A percentile compares a stretch with the other conserved stretches of the same genome.
These are phyloP conservation scores for Taenaris catops DNA, from an alignment of 2,888 invertebrate genomes.

Conservation along the genomic window DNA sequence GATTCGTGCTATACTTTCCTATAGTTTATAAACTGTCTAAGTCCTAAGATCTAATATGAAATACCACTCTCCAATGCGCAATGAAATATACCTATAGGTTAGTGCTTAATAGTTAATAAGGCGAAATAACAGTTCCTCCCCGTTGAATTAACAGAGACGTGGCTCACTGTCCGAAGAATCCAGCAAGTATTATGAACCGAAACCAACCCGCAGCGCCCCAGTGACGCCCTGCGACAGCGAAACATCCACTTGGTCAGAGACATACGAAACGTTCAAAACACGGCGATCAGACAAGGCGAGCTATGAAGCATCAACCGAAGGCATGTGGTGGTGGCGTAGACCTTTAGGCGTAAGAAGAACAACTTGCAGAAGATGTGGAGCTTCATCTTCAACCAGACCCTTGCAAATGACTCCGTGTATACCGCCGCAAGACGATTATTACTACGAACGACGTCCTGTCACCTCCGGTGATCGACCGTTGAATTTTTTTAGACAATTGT, in stretches of 20 bases:
- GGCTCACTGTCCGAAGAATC: constrained; percentile 57
- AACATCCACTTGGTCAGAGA: constrained; percentile 53
- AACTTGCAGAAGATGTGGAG: constrained; percentile 53
- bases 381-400: constrained; percentile 56
- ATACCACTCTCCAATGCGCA: too few relatives aligned
- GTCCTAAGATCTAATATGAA: too few relatives aligned
- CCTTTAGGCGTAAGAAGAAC: constrained; percentile 48
- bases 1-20: too few relatives aligned
- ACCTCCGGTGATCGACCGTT: constrained; percentile 61
- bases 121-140: too few relatives aligned
- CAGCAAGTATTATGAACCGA: constrained; percentile 46
- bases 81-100: too few relatives aligned
- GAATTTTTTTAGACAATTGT: constrained; percentile 59
- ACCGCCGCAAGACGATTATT: constrained; percentile 30
- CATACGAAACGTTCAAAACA: constrained; percentile 13
- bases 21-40: too few relatives aligned
- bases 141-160: constrained; percentile 61
- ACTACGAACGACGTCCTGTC: constrained; percentile 34
- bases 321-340: constrained; percentile 50
- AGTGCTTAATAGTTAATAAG: too few relatives aligned
- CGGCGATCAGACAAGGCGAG: constrained; percentile 41
- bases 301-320: constrained; percentile 43
- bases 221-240: constrained; percentile 71
- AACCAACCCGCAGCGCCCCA: constrained; percentile 58
- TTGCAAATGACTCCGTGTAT: constrained; percentile 52